Evolutionary conservation across 2,888 invertebrate genomes (phyloP).

Genomic region (Drosophila bunnanda): DNA sequence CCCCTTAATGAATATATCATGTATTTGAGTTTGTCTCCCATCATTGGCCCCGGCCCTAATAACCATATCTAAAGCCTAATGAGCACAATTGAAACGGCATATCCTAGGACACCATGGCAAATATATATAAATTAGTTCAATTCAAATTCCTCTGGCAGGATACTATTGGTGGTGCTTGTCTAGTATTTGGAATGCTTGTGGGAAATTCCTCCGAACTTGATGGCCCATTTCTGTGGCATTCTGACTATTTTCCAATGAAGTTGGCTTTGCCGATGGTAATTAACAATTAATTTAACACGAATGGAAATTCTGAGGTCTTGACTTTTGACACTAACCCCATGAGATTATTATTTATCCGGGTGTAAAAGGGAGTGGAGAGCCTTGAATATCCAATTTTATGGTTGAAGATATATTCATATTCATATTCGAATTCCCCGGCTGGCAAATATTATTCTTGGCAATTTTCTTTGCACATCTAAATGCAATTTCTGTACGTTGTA

Average conservation of each 20-base stretch:
- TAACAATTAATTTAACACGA: slow-evolving; percentile 28
- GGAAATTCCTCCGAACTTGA: slow-evolving; percentile 28
- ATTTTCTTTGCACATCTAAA: slow-evolving; percentile 36
- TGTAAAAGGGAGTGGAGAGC: background rate
- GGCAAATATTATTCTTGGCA: slow-evolving; percentile 24
- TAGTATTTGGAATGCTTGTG: slow-evolving; percentile 14
- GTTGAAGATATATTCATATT: slow-evolving; percentile 5
- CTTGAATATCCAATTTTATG: slow-evolving; percentile 5
- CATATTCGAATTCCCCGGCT: background rate
- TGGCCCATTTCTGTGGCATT: slow-evolving; percentile 19
- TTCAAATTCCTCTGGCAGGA: slow-evolving; percentile 9
- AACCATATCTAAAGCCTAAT: slow-evolving; percentile 38
- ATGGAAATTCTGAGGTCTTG: slow-evolving; percentile 14
- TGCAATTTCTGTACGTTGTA: slow-evolving; percentile 27
- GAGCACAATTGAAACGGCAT: slow-evolving; percentile 47
- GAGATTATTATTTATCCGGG: slow-evolving; percentile 7
- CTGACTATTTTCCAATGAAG: background rate
- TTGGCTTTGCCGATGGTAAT: slow-evolving; percentile 10
- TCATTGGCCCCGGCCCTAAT: slow-evolving; percentile 13
- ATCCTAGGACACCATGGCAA: slow-evolving; percentile 12
- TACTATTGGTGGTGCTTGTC: background rate
- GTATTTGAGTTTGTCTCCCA: slow-evolving; percentile 12
- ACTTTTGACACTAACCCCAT: background rate
- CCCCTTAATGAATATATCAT: slow-evolving; percentile 19
- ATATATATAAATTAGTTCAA: slow-evolving; percentile 33